Evolutionary conservation across 2,797 vertebrate species (phyloP), one percentile per base, ranked within the genome.

Genomic region (Epinephelus awoara): DNA sequence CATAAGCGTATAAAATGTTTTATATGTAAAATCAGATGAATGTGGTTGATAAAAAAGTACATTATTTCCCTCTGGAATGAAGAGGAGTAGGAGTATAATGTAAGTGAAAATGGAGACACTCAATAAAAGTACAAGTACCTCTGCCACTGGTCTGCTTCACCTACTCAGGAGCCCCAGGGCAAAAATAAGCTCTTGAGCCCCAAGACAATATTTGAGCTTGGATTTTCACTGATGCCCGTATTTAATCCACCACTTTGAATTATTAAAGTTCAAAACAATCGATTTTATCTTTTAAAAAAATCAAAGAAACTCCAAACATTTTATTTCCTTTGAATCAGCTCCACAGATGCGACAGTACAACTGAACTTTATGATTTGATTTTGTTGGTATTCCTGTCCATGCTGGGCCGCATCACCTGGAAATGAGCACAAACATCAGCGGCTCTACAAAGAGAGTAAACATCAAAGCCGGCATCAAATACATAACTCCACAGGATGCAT

Each of bases 391-490:
- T 77, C 34, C 8, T 10, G 8, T n/a, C 64, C 52, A 19, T 1
- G 12, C 10, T n/a, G 38, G 34, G 8, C 27, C 3, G 12, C 40
- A 23, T 47, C 38, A 34, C 12, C 42, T 21, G 68, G 27, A 62
- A 64, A 75, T 65, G 15, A 27, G 29, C 52, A 18, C 57, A 52
- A 56, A 57, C 57, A 83, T 34, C 56, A 9, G 68, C 62, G 47
- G 70, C 75, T 73, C 67, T n/a, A 83, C 85, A 80, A 82, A 80
- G 69, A 49, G 61, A 66, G 62, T 6, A 62, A 68, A 79, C 84
- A 85, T 88, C 85, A 89, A 80, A 87, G 77, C 54, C 8, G 0
- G 61, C 52, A 40, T 68, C 66, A 67, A 76, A 74, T 49, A 47
- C 46, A 10, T 9, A 56, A 63, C 71, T 68, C 71, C 6, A 27